These are phyloP conservation scores for Ursus arctos DNA, from an alignment of 2,113 vertebrate genomes.

Conservation along the genomic window DNA sequence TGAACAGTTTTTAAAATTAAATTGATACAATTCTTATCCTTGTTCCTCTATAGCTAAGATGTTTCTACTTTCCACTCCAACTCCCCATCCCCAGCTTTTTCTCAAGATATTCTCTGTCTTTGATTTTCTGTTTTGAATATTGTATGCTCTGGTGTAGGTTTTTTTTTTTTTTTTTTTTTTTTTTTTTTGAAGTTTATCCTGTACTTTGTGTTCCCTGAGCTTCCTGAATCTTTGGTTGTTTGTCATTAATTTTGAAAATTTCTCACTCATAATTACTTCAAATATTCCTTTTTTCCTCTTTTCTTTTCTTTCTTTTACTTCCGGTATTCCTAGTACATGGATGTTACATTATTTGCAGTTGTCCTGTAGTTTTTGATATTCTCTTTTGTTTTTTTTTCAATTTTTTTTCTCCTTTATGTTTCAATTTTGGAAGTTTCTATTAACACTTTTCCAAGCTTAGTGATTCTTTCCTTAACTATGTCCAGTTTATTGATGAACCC, in stretches of 20 bases:
- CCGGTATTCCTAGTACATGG: background rate
- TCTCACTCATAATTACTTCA: background rate
- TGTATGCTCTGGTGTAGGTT: accelerated
- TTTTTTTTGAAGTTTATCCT: background rate
- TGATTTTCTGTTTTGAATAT: background rate
- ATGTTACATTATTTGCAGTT: background rate
- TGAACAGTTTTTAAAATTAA: background rate
- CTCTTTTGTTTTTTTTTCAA: background rate
- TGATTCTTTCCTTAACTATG: background rate
- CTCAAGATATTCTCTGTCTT: background rate
- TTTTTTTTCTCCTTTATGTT: background rate
- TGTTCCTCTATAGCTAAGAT: background rate
- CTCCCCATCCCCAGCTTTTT: background rate
- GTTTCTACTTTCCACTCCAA: background rate
- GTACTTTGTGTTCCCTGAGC: background rate
- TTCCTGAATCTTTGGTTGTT: background rate
- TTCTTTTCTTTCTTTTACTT: background rate
- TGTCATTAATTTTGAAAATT: constrained; percentile 9
- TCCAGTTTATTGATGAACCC: background rate
- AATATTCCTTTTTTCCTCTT: background rate
- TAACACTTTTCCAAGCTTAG: background rate
- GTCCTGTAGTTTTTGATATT: background rate
- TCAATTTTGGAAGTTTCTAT: background rate
- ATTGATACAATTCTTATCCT: background rate
- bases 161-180: background rate